Percentiles rank a stretch among this genome's conserved stretches.
These are phyloP conservation scores for Dendrolimus punctatus DNA, from an alignment of 1,140 invertebrate genomes.

Conservation along the genomic window DNA sequence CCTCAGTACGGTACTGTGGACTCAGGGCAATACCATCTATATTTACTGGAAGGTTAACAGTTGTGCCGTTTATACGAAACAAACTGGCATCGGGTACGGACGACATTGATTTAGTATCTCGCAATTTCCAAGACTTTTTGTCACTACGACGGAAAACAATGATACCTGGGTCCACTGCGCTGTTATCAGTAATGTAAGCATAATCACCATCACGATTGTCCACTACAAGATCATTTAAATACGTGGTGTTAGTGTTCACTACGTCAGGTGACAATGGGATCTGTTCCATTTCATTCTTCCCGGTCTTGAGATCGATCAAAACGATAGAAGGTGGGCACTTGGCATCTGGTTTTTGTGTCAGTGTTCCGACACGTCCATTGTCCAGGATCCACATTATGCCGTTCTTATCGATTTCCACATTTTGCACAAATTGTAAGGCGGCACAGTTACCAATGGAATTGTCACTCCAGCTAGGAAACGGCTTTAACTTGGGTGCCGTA, in stretches of 20 bases:
- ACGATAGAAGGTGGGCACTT: constrained; percentile 78
- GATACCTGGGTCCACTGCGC: constrained; percentile 77
- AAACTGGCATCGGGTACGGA: constrained; percentile 70
- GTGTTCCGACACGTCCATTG: constrained; percentile 72
- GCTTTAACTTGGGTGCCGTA: constrained; percentile 74
- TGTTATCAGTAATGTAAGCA: constrained; percentile 81
- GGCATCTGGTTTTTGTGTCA: constrained; percentile 54
- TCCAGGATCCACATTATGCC: constrained; percentile 83
- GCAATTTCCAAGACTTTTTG: constrained; percentile 78
- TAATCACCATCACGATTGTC: constrained; percentile 77
- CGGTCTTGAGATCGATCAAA: constrained; percentile 77
- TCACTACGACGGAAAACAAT: constrained; percentile 77
- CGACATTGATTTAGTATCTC: constrained; percentile 75
- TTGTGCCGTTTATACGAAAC: constrained; percentile 74
- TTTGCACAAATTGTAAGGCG: constrained; percentile 79
- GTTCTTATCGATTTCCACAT: constrained; percentile 78
- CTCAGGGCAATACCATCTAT: constrained; percentile 80
- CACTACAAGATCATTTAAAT: constrained; percentile 79
- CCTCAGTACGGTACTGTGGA: constrained; percentile 56
- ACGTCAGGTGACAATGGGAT: constrained; percentile 73
- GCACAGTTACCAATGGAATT: constrained; percentile 75
- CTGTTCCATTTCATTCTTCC: constrained; percentile 68
- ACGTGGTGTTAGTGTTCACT: constrained; percentile 66
- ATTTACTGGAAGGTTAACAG: constrained; percentile 68
- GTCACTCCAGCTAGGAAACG: constrained; percentile 79